A percentile compares a stretch with the other conserved stretches of the same genome.
These are phyloP conservation scores for Silurus asotus DNA, from an alignment of 2,113 vertebrate species.

Conservation along the genomic window DNA sequence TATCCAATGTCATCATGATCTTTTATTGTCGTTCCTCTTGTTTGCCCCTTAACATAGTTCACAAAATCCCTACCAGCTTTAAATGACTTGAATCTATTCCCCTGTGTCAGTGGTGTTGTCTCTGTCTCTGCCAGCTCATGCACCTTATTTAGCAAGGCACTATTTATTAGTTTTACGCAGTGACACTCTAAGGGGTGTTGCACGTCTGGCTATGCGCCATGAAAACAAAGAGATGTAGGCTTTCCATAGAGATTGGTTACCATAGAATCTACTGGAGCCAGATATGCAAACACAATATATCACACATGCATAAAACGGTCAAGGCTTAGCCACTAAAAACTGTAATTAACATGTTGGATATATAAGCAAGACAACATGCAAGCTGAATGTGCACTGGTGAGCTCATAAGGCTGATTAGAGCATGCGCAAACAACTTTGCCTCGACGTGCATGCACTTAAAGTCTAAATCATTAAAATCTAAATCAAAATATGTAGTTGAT, in stretches of 20 bases:
- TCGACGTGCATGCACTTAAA: background rate
- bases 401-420: background rate
- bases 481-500: background rate
- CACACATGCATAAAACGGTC: background rate
- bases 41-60: background rate
- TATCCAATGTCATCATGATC: background rate
- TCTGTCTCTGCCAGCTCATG: background rate
- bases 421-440: background rate
- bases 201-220: slow-evolving; percentile 61
- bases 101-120: background rate
- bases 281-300: background rate
- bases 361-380: background rate
- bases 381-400: background rate
- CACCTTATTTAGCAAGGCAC: slow-evolving; percentile 53
- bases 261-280: background rate
- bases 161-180: slow-evolving; percentile 69
- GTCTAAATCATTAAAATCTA: no score
- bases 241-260: background rate
- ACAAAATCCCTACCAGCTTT: background rate
- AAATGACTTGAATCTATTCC: background rate
- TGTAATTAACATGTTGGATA: background rate
- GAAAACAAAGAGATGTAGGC: slow-evolving; percentile 27
- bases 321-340: background rate
- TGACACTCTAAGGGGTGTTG: slow-evolving; percentile 52
- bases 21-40: background rate